Base-by-base conservation (phyloP, 1,140 invertebrate genomes). In the Penaeus indicus region DNA sequence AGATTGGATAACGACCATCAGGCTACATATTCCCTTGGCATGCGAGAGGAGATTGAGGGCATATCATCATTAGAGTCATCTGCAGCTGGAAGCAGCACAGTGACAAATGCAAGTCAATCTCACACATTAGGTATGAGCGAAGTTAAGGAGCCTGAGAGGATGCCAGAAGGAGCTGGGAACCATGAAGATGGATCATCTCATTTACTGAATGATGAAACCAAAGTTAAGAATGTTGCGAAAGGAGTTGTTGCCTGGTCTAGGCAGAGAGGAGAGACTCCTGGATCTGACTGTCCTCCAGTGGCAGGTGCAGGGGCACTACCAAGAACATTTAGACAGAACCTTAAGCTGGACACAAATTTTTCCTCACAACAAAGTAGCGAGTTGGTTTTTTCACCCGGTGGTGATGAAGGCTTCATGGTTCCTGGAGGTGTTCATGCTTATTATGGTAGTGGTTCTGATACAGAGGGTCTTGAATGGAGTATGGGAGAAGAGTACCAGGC, bases 341-440 rank as follows among this genome's bases (percentile, higher is more conserved):
- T 84, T 8, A 77, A 78, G 22, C 62, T 88, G 42, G 62, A 88
- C 69, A 84, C 82, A 27, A 61, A 88, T 18, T 62, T 32, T 84
- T 16, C 25, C 10, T 42, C 27, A 27, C 54, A 60, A 18, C 27
- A 38, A 5, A 84, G 72, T 21, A 78, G 27, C 77, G 87, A 88
- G 32, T 64, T 88, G 10, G 78, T 88, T 62, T 88, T 88, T 38
- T 88, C 87, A 77, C 81, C 87, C 60, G 87, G 87, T n/a, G 87
- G 87, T 63, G 87, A 88, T 82, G 67, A 88, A 78, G 87, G 87
- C 10, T 84, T 84, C 19, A 88, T 88, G 62, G 72, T 88, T 60
- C 87, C 87, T 27, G 67, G 80, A 63, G 69, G 80, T 64, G 80
- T 88, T 84, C 69, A 75, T 84, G 72, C 80, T n/a, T 84, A 84